phyloP scores from a whole-genome alignment of 2,888 invertebrate genomes.

The Lamellibrachia satsuma region DNA sequence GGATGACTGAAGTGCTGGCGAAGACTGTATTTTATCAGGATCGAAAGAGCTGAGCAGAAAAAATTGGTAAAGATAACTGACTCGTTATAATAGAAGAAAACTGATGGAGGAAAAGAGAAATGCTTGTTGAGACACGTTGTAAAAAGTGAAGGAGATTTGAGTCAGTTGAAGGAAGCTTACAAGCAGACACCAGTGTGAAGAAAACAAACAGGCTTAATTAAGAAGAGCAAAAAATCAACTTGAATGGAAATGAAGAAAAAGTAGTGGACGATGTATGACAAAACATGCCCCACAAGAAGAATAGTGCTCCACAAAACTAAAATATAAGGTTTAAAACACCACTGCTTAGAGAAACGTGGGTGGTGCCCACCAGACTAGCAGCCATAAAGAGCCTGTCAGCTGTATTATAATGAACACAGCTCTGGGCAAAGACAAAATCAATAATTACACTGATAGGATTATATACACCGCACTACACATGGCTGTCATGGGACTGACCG shows the following conservation, averaged over 20 bases:
- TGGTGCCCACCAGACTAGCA: background rate
- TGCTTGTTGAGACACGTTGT: too few relatives aligned
- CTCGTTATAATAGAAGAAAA: background rate
- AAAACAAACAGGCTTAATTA: too few relatives aligned
- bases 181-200: too few relatives aligned
- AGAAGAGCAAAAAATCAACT: background rate
- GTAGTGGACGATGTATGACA: background rate
- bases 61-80: background rate
- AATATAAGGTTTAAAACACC: background rate
- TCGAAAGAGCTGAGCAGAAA: background rate
- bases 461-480: background rate
- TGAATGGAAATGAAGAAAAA: background rate
- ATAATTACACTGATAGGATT: slow-evolving; percentile 2
- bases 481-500: background rate
- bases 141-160: too few relatives aligned
- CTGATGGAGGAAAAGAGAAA: too few relatives aligned
- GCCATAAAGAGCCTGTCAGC: background rate
- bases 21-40: background rate
- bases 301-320: background rate
- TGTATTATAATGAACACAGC: background rate
- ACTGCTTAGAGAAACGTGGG: background rate
- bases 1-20: background rate
- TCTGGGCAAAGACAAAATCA: background rate
- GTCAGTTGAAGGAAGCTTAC: too few relatives aligned
- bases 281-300: background rate